phyloP scores from a whole-genome alignment of 1,140 invertebrate species.

The Heterodera schachtii region DNA sequence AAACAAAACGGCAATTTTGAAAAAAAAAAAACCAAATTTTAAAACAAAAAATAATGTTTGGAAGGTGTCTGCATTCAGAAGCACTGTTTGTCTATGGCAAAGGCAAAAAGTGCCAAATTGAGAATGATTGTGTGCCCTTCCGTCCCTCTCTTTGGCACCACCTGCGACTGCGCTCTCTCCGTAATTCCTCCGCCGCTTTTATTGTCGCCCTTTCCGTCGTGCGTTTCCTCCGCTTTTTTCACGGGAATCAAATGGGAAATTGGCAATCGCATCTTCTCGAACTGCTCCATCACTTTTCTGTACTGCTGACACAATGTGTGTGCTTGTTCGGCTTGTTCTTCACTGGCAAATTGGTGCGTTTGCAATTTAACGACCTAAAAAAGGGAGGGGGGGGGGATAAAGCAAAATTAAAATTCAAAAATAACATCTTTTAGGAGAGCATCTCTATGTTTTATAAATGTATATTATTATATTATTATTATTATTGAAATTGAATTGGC shows the following conservation, averaged over 20 bases:
- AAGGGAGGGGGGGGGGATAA: neutral
- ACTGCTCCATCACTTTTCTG: slow-evolving; percentile 36
- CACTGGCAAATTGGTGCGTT: slow-evolving; percentile 22
- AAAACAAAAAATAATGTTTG: too few species aligned
- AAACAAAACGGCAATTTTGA: neutral
- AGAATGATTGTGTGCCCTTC: too few species aligned
- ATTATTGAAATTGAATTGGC: too few species aligned
- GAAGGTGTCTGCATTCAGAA: too few species aligned
- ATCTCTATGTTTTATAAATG: too few species aligned
- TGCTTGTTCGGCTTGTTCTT: slow-evolving; percentile 34
- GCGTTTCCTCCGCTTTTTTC: neutral
- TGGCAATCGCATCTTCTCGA: slow-evolving; percentile 31
- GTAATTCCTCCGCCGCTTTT: too few species aligned
- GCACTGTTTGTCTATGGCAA: too few species aligned
- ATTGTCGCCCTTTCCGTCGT: too few species aligned
- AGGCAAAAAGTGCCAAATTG: too few species aligned
- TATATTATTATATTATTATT: too few species aligned
- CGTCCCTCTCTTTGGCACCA: too few species aligned
- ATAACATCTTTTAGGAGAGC: neutral
- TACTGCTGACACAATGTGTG: slow-evolving; percentile 20
- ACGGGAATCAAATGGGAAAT: slow-evolving; percentile 40
- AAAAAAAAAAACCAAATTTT: neutral
- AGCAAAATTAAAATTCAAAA: slow-evolving; percentile 1
- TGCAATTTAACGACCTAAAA: slow-evolving; percentile 20
- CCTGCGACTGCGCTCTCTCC: slow-evolving; percentile 2